Conservation (phyloP, 1,140 invertebrate genomes). For the Lepeophtheirus salmonis region DNA sequence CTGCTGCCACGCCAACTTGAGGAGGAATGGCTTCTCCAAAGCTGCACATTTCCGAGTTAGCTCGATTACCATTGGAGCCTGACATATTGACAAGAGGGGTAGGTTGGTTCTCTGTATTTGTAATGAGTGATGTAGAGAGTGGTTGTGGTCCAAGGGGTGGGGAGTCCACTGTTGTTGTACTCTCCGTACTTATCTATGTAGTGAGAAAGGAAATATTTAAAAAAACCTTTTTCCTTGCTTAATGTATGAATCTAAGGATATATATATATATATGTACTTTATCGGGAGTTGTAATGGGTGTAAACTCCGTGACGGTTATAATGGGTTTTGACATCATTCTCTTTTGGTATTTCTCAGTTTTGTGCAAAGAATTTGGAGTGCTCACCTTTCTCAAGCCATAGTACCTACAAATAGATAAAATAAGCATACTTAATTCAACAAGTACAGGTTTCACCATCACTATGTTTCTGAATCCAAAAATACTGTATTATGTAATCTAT, state of each 20-base stretch:
- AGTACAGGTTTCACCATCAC: too few species aligned
- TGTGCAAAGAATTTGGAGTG: constrained; percentile 3
- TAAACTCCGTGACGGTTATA: constrained; percentile 17
- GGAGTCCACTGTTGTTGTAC: neutral
- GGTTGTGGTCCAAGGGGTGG: neutral
- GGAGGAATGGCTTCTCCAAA: neutral
- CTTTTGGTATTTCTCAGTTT: neutral
- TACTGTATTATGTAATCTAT: too few species aligned
- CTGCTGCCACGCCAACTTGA: constrained; percentile 4
- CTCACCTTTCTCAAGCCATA: constrained; percentile 10
- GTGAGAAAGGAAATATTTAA: too few species aligned
- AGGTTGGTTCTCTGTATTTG: too few species aligned
- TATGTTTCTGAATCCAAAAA: too few species aligned
- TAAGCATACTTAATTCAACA: too few species aligned
- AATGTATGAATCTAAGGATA: constrained; percentile 22
- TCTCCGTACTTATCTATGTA: neutral
- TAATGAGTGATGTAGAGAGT: too few species aligned
- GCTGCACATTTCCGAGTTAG: neutral
- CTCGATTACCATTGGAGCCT: too few species aligned
- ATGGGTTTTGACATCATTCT: constrained; percentile 14
- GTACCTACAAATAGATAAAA: constrained; percentile 12
- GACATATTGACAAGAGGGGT: too few species aligned
- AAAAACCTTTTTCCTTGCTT: too few species aligned
- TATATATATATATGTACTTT: constrained; percentile 14
- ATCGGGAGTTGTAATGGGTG: constrained; percentile 19